Conservation (phyloP, 2,797 vertebrate genomes). For the Peromyscus nudipes region DNA sequence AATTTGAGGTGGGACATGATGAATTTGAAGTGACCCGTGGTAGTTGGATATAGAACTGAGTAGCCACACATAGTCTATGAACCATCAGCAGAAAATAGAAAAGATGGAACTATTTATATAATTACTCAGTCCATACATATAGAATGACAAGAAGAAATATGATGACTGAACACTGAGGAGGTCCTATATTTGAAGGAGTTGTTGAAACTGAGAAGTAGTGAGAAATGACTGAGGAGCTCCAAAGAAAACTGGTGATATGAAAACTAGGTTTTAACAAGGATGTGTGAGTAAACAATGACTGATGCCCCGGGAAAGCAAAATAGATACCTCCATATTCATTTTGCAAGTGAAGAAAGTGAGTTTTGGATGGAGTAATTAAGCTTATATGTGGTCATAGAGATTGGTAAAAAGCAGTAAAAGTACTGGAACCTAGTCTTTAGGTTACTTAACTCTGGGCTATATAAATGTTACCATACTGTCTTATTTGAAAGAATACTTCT, state of each 20-base stretch:
- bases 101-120: background rate
- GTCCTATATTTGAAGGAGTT: conserved; percentile 30
- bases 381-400: conserved; percentile 4
- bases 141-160: conserved; percentile 32
- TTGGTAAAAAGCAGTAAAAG: conserved; percentile 37
- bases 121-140: background rate
- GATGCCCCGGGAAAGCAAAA: background rate
- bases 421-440: background rate
- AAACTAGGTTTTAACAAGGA: conserved; percentile 16
- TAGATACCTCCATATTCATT: background rate
- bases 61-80: conserved; percentile 9
- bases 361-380: background rate
- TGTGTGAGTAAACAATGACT: background rate
- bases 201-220: conserved; percentile 21
- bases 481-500: conserved; percentile 55
- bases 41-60: background rate
- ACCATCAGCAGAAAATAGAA: background rate
- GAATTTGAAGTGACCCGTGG: background rate
- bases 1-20: conserved; percentile 9
- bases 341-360: conserved; percentile 53
- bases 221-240: conserved; percentile 6
- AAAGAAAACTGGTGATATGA: background rate
- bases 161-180: background rate
- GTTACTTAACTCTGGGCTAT: background rate
- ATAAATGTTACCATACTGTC: conserved; percentile 37